Base-by-base conservation (phyloP, 1,140 invertebrate genomes). In the Ruditapes philippinarum region DNA sequence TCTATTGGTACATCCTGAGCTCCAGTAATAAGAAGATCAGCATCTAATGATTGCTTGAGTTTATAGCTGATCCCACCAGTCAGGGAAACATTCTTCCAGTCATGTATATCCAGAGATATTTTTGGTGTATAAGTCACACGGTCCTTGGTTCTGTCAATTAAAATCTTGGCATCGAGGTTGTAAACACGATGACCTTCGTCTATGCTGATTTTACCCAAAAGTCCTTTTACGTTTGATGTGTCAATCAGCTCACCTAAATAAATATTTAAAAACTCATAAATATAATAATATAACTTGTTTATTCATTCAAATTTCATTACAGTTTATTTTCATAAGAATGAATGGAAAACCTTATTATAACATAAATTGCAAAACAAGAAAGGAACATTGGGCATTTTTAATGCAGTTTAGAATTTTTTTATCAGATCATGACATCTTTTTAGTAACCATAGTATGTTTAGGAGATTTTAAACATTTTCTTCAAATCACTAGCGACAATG, bases 81-180 rank as follows among this genome's bases (percentile, higher is more conserved):
- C 0, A 95, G 40, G 1, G 65, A 79, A 36, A 94, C 86, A 19
- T 90, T 57, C 25, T 92, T 89, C 31, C 57, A 70, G 14, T 91
- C 89, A 12, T 92, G 92, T 12, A 92, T 86, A 17, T 68, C 70
- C 49, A 95, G 89, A 54, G 91, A 90, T 12, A 95, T 49, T 22
- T 88, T 80, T 36, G 95, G 94, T 4, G 88, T 93, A 79, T 92
- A 95, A 22, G 89, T 93, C 33, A 88, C 78, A 2, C 60, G 45
- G 25, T 89, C 79, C 31, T 89, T 91, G 14, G 86, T 89, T 14
- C 86, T 54, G 19, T 92, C 82, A 12, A 93, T 93, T 12, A 88
- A 62, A 0, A 95, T 68, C 38, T 93, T 89, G 33, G 92, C 86
- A 28, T 91, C 91, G n/a, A 95, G 12, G 14, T 86, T 88, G 86